Conservation (phyloP, 2,888 invertebrate genomes). For the Idaea straminata region DNA sequence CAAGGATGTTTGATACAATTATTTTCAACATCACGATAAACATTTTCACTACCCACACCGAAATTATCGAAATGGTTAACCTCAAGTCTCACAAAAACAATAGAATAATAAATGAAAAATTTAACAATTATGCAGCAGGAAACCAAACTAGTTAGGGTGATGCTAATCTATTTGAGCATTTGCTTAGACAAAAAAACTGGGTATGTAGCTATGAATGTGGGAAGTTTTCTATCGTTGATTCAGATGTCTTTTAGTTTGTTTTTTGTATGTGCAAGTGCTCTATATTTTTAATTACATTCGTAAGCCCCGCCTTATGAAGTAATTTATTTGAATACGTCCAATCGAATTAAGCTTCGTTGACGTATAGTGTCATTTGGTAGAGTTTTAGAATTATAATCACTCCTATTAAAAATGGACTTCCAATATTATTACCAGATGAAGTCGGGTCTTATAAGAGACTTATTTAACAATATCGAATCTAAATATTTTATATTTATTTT, state of each 20-base stretch:
- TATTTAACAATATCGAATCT: no score
- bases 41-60: not conserved
- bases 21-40: not conserved
- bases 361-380: slow-evolving; percentile 48
- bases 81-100: slow-evolving; percentile 26
- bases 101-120: slow-evolving; percentile 40
- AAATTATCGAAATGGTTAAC: slow-evolving; percentile 1
- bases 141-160: slow-evolving; percentile 23
- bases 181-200: not conserved
- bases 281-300: slow-evolving; percentile 31
- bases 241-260: not conserved
- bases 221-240: not conserved
- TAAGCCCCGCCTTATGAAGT: slow-evolving; percentile 31
- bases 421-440: no score
- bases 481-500: no score
- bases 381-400: slow-evolving; percentile 66
- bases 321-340: slow-evolving; percentile 74
- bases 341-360: slow-evolving; percentile 69
- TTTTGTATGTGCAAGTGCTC: not conserved
- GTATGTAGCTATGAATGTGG: not conserved
- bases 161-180: slow-evolving; percentile 28
- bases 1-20: not conserved
- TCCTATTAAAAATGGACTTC: slow-evolving; percentile 1
- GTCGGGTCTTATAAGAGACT: no score
- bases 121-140: slow-evolving; percentile 30